Percentiles rank a stretch among this genome's conserved stretches.
Evolutionary conservation across 2,113 vertebrate species (phyloP).

Genomic region (Dicentrarchus labrax): DNA sequence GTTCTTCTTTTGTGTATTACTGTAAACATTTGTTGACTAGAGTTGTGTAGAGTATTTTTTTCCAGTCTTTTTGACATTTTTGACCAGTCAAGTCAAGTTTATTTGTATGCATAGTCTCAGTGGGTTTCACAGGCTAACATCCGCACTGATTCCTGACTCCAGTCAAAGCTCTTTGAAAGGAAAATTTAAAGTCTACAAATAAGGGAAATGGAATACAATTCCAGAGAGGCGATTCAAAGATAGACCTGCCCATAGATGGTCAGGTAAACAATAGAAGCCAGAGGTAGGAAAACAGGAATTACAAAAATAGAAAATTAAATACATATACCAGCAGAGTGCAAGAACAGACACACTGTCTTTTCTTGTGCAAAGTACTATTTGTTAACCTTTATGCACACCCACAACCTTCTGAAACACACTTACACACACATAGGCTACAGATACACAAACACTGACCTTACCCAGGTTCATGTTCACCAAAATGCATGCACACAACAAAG

Average conservation of each 20-base stretch:
- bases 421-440: background rate
- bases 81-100: background rate
- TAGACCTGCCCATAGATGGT: background rate
- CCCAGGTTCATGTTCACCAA: background rate
- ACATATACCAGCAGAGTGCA: background rate
- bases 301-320: background rate
- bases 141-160: background rate
- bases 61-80: background rate
- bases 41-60: background rate
- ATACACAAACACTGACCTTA: background rate
- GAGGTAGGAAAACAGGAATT: background rate
- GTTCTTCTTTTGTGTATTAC: background rate
- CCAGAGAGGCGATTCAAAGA: too few species aligned
- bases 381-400: background rate
- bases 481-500: background rate
- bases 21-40: background rate
- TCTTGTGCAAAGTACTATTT: background rate
- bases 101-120: background rate
- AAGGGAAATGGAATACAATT: too few species aligned
- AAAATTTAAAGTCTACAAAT: background rate
- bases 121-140: background rate
- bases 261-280: background rate
- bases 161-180: background rate
- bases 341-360: background rate
- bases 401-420: background rate